phyloP scores from a whole-genome alignment of 2,888 invertebrate species.

The Spicauda simplicius region DNA sequence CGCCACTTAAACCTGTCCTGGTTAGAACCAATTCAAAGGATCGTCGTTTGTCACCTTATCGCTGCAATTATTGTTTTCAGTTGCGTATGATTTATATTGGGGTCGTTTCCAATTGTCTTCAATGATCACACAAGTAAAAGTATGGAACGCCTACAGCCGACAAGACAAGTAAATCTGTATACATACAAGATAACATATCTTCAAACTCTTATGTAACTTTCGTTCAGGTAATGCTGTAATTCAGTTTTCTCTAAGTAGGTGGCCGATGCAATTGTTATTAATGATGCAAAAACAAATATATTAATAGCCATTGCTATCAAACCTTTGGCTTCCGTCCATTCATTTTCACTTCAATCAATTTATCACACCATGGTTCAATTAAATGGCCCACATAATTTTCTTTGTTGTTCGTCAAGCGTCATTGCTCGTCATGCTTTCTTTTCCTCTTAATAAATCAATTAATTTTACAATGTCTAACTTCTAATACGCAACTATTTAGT shows the following conservation, averaged over 20 bases:
- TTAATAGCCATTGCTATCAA: constrained; percentile 8
- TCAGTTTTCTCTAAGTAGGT: neutral
- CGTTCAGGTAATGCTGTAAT: neutral
- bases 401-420: constrained; percentile 3
- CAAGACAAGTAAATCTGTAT: too few relatives aligned
- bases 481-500: neutral
- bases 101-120: constrained; percentile 5
- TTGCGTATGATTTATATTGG: neutral
- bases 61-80: neutral
- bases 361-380: constrained; percentile 18
- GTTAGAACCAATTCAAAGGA: constrained; percentile 23
- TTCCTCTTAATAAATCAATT: constrained; percentile 6
- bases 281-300: constrained; percentile 13
- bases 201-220: neutral
- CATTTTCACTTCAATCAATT: constrained; percentile 10
- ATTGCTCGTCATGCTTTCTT: constrained; percentile 23
- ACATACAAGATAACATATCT: neutral
- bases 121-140: too few relatives aligned
- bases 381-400: constrained; percentile 2
- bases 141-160: too few relatives aligned
- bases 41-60: constrained; percentile 18
- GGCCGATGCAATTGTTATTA: neutral
- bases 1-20: constrained; percentile 32
- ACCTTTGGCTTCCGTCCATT: constrained; percentile 25
- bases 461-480: neutral